phyloP scores from a whole-genome alignment of 2,113 vertebrate species.

The Neolamprologus brichardi region DNA sequence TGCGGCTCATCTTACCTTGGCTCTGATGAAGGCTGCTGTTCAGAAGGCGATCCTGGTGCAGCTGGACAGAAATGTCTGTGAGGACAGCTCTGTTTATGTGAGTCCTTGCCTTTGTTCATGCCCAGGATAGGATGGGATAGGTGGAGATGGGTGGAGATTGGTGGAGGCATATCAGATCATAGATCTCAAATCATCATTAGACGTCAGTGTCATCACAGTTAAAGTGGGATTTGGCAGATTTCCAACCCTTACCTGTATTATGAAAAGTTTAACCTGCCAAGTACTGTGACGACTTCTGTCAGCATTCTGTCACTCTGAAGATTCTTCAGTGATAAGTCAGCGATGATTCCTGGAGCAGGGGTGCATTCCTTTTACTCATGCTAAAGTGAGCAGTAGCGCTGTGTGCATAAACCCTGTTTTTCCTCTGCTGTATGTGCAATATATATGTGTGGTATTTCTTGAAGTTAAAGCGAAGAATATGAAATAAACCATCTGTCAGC shows the following conservation, averaged over 20 bases:
- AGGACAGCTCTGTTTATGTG: neutral
- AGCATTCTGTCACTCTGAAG: neutral
- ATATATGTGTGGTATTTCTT: neutral
- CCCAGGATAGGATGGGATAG: neutral
- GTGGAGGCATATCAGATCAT: fast-evolving
- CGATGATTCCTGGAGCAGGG: fast-evolving
- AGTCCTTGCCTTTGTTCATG: fast-evolving
- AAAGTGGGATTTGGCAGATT: neutral
- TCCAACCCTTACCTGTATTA: neutral
- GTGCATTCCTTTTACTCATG: fast-evolving
- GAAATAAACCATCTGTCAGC: neutral
- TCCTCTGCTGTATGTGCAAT: neutral
- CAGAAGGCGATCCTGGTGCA: fast-evolving
- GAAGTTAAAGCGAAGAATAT: fast-evolving
- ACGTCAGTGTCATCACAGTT: neutral
- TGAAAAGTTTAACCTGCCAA: neutral
- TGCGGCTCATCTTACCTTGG: neutral
- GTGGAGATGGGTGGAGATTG: too few species aligned
- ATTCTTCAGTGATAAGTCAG: neutral
- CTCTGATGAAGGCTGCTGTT: neutral
- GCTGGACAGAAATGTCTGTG: fast-evolving
- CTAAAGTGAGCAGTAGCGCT: neutral
- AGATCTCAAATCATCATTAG: fast-evolving
- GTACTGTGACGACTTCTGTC: fast-evolving
- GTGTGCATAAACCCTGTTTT: neutral